Base-by-base conservation (phyloP, 2,113 vertebrate species). In the Percopsis transmontana region DNA sequence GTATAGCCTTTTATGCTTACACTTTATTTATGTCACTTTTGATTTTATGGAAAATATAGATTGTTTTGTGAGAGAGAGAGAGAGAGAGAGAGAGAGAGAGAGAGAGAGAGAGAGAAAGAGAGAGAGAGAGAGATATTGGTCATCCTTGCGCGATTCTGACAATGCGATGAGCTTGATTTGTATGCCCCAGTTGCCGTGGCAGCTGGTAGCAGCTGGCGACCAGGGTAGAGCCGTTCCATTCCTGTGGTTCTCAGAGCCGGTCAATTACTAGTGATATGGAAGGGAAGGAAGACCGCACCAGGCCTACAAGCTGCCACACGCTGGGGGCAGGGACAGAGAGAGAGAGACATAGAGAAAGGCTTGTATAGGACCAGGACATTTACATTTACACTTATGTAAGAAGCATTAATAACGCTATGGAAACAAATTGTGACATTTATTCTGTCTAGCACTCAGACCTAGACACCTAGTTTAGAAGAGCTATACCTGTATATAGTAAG, bases 141-240 rank as follows among this genome's bases (percentile, higher is more conserved):
- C 27, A 33, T 76, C 39, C 7, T 24, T 53, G 70, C 58, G 68
- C 81, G 72, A 84, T 83, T 81, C 71, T 75, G 77, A 81, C 77
- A 76, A 82, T 78, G 70, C 45, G 70, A 83, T 80, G 75, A 78
- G 72, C 68, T 63, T 8, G 70, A 88, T 91, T 89, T 90, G 5
- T 90, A 87, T 88, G 88, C 89, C 81, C 89, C 86, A 90, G 87
- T 90, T 91, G 84, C 75, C 12, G 71, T 70, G 64, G 74, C 72
- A 66, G 80, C 76, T 68, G 66, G 77, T 50, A 87, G 83, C 87
- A 89, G 87, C 84, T 89, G 86, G 77, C 62, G 78, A 66, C 74
- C 51, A 69, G 75, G 71, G 67, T 72, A 74, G 56, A 38, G 62
- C 75, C 20, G 24, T 69, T 66, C 58, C 53, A 45, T 48, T 68